These are phyloP conservation scores for Oceanodroma leucorhoa DNA, from an alignment of 2,797 vertebrate species.

Conservation along the genomic window DNA sequence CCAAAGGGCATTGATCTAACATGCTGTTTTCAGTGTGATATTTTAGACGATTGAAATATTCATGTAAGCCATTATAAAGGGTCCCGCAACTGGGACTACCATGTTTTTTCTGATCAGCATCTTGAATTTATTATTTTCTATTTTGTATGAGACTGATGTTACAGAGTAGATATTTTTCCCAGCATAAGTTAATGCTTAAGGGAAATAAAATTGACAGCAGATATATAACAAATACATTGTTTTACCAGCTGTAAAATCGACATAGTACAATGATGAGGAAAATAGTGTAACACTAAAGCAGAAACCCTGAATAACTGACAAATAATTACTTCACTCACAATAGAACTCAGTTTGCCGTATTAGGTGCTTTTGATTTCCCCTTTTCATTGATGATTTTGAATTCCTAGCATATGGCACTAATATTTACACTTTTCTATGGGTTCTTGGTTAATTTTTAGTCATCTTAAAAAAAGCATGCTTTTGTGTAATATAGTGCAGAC, in stretches of 20 bases:
- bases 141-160: not conserved
- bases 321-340: not conserved
- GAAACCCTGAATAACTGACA: not conserved
- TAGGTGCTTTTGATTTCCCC: not conserved
- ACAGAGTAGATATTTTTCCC: not conserved
- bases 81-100: not conserved
- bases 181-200: not conserved
- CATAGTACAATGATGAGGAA: rapidly evolving
- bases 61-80: conserved; percentile 41
- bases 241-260: not conserved
- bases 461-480: not conserved
- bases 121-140: conserved; percentile 26
- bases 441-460: not conserved
- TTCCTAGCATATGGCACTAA: not conserved
- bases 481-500: not conserved
- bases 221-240: not conserved
- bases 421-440: not conserved
- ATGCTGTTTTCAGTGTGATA: conserved; percentile 41
- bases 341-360: not conserved
- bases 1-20: conserved; percentile 48
- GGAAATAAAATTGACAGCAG: not conserved
- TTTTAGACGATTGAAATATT: conserved; percentile 71
- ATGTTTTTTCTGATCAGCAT: not conserved
- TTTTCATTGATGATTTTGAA: not conserved
- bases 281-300: not conserved